Evolutionary conservation across 2,113 vertebrate species (phyloP).

Genomic region (Halcyon senegalensis): DNA sequence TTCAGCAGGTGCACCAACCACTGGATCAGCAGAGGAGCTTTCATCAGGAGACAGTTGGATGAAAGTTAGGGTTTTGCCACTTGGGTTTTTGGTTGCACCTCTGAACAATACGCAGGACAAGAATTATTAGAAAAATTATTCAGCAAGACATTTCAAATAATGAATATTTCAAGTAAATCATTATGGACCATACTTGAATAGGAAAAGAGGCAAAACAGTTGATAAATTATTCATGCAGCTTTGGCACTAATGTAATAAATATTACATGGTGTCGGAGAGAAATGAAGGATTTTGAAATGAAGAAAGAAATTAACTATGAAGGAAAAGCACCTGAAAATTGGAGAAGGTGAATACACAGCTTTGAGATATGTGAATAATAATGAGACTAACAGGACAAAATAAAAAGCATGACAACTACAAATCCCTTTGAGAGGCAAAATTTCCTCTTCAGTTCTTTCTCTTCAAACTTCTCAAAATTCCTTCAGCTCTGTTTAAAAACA

Average conservation of each 20-base stretch:
- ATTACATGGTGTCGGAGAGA: constrained; percentile 34
- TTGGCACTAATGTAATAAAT: constrained; percentile 49
- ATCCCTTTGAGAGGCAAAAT: background rate
- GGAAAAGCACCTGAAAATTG: constrained; percentile 27
- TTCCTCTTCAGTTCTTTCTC: background rate
- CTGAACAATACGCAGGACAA: background rate
- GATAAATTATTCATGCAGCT: constrained; percentile 42
- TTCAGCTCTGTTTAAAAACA: background rate
- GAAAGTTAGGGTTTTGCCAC: background rate
- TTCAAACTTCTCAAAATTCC: background rate
- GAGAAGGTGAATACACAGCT: background rate
- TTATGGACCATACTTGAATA: background rate
- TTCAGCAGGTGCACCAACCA: background rate
- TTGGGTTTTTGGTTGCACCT: background rate
- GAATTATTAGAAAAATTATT: constrained; percentile 14
- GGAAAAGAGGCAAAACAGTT: constrained; percentile 23
- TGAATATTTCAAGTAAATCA: constrained; percentile 50
- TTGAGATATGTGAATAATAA: background rate
- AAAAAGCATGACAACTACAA: background rate
- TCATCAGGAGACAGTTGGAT: background rate
- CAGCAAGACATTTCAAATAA: background rate
- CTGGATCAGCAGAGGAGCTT: background rate
- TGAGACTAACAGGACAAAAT: background rate
- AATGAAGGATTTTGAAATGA: constrained; percentile 14
- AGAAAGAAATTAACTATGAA: constrained; percentile 38